Evolutionary conservation across 2,888 invertebrate species (phyloP), one percentile per base, ranked within the genome.

Genomic region (Diarsia brunnea): DNA sequence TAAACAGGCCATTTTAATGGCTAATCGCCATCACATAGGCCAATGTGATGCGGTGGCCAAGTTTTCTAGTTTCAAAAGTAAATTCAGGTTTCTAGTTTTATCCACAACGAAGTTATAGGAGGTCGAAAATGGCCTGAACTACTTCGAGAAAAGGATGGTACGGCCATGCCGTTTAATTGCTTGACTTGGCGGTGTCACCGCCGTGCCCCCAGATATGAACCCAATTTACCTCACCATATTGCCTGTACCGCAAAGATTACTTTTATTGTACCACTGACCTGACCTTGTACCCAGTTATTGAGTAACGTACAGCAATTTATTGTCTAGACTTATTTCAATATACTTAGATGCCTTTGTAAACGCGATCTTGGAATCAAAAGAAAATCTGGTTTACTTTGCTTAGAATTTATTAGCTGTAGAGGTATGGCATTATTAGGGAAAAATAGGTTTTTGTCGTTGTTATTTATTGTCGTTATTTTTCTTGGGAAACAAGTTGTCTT

Each of bases 151-250:
- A n/a, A n/a, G n/a, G n/a, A n/a, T n/a, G n/a, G n/a, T n/a, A n/a
- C n/a, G n/a, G n/a, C n/a, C n/a, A n/a, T n/a, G n/a, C n/a, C n/a
- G n/a, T n/a, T n/a, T n/a, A n/a, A n/a, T n/a, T n/a, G n/a, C n/a
- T n/a, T n/a, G n/a, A n/a, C n/a, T n/a, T n/a, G n/a, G n/a, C n/a
- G n/a, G n/a, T n/a, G n/a, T n/a, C n/a, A n/a, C n/a, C n/a, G n/a
- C n/a, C n/a, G n/a, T n/a, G n/a, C n/a, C n/a, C n/a, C n/a, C n/a
- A n/a, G n/a, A 84, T 81, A 84, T 58, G 55, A 73, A 87, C 58
- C 14, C 87, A 85, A 87, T 87, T 83, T 84, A 72, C 70, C 78
- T 78, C 31, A 38, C 64, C 69, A 71, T 71, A 83, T 75, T 78
- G 84, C 55, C 38, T 78, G 74, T 68, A 69, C n/a, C 70, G 51